Base-by-base conservation (phyloP, 2,797 vertebrate genomes). In the Lutjanus argentimaculatus region DNA sequence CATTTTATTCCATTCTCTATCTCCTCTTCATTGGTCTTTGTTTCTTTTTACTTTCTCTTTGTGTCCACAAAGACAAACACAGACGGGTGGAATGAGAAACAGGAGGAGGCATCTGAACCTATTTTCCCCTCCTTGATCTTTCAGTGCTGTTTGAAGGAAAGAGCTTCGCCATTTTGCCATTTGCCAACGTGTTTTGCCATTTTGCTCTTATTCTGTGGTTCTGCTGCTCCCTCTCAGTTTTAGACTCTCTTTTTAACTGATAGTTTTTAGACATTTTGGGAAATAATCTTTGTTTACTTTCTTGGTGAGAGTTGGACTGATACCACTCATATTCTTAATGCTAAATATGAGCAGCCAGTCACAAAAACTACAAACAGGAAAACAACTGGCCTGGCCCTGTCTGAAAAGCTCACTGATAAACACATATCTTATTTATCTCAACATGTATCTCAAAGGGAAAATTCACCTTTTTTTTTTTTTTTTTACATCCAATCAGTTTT, bases 61-160 rank as follows among this genome's bases (percentile, higher is more conserved):
- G 5, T 56, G 62, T 67, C 61, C 75, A 82, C 82, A 85, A 79
- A 79, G 58, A 85, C 71, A 79, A 70, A 77, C 45, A 70, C 13
- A 63, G 75, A 82, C 15, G 59, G 63, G 78, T 19, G 17, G 43
- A 66, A 36, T 30, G 25, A 87, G 48, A 76, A 72, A 53, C 63
- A 75, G 42, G 48, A 62, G 48, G 61, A 40, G 36, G 43, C 21
- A 53, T 68, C 21, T 51, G 22, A 48, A n/a, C 6, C 10, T 4
- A 2, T 11, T 8, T 16, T 40, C 40, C 42, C 15, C 1, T 16
- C 2, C 62, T 56, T 30, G 13, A 76, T 46, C 46, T 68, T 68
- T 85, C 45, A 40, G 19, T 55, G 21, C 16, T 25, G 17, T 63
- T 80, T 63, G 22, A 19, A 66, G 21, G 42, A 45, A 52, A 69